Evolutionary conservation across 2,113 vertebrate genomes (phyloP).

Genomic region (Notechis scutatus): DNA sequence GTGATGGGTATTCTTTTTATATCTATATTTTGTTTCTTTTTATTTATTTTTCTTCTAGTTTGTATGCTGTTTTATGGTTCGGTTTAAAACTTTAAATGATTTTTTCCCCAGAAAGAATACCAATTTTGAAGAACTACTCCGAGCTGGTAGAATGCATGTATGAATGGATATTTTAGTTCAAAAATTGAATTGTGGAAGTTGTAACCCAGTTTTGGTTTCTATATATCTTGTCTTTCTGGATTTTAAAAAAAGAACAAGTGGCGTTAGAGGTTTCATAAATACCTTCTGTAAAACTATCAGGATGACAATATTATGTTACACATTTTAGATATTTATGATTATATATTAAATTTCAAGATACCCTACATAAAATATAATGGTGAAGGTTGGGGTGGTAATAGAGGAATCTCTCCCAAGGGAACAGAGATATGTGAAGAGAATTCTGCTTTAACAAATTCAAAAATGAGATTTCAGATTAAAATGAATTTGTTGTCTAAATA

Average conservation of each 20-base stretch:
- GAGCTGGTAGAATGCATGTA: not conserved
- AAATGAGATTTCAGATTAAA: not conserved
- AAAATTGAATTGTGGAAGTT: not conserved
- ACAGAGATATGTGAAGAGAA: not conserved
- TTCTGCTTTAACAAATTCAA: not conserved
- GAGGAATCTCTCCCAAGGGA: not conserved
- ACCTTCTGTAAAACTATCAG: not conserved
- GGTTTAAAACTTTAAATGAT: not conserved
- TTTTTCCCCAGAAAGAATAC: not conserved
- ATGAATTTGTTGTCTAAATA: not conserved
- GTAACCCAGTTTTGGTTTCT: not conserved
- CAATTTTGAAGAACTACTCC: not conserved
- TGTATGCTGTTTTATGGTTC: not conserved
- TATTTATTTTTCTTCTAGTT: not conserved
- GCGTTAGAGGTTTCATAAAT: not conserved
- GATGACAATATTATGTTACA: not conserved
- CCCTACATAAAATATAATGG: not conserved
- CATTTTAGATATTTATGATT: not conserved
- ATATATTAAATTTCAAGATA: not conserved
- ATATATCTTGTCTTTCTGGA: not conserved
- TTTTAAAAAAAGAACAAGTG: not conserved
- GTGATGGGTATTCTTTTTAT: not conserved
- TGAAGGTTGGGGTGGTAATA: not conserved
- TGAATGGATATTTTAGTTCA: not conserved
- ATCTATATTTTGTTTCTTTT: not conserved